Base-by-base conservation (phyloP, 1,140 invertebrate species). In the Neodiprion lecontei region DNA sequence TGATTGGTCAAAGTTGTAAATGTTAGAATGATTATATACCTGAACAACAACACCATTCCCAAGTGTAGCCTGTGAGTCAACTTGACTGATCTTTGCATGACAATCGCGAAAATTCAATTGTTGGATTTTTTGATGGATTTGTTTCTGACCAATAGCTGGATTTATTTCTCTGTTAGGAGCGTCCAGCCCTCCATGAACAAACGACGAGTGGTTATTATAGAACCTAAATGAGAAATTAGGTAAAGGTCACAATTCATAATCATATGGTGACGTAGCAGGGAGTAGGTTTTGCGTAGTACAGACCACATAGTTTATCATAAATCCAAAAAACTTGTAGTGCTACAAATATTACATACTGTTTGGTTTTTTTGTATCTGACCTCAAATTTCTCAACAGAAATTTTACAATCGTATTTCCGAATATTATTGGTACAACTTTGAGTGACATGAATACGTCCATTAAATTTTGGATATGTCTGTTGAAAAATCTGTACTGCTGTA, bases 111-210 rank as follows among this genome's bases (percentile, higher is more conserved):
- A 99, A 88, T 98, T 97, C 71, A 99, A 88, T 81, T 97, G 95
- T 88, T 98, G 94, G 79, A 99, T 99, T 83, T 96, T 95, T 86
- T 98, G 95, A 88, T 99, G 96, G 77, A 99, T 99, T 86, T 98
- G 94, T 86, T 96, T 94, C 85, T 97, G 96, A 10, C 96, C 98
- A 81, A 97, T 92, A 21, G 96, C 96, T 69, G 96, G 94, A 79
- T 93, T 93, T 40, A 93, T 93, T 84, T 97, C 96, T 73, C 94
- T 91, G 82, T 95, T 94, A 48, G 91, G 91, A 21, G 92, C 92
- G 83, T 96, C 95, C 78, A 97, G 89, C 65, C 95, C 96, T 67
- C 97, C 97, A 90, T 99, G 97, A 74, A 99, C 94, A 89, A 99
- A 99, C 70, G 96, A 96, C 61, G 97, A 99, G 86, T 96, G 93